Evolutionary conservation across 2,113 vertebrate genomes (phyloP).

Genomic region (Apteryx mantelli): DNA sequence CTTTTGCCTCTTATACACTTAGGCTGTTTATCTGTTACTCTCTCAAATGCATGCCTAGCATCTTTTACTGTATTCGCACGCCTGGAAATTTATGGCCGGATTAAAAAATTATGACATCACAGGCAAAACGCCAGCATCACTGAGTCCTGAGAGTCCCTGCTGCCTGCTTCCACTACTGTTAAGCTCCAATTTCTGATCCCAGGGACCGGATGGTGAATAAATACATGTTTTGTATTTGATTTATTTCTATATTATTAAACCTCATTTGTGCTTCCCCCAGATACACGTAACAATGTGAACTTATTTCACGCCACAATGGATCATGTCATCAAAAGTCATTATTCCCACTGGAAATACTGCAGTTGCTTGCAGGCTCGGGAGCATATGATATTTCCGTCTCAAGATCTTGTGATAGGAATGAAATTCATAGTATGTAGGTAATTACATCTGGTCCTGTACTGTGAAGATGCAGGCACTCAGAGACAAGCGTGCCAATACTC

Average conservation of each 20-base stretch:
- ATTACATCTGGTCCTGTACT: conserved; percentile 32
- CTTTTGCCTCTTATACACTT: background rate
- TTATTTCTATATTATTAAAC: conserved; percentile 29
- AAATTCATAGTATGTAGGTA: conserved; percentile 34
- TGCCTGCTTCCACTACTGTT: background rate
- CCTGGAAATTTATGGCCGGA: background rate
- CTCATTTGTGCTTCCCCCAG: background rate
- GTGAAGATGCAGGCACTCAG: conserved; percentile 29
- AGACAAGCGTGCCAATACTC: background rate
- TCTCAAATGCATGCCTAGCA: background rate
- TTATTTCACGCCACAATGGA: conserved; percentile 44
- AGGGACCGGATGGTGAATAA: background rate
- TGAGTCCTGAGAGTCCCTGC: background rate
- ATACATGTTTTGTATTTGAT: background rate
- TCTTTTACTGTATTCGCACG: background rate
- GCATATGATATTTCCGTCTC: background rate
- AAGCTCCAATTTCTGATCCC: background rate
- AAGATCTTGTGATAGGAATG: conserved; percentile 6
- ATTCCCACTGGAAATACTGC: background rate
- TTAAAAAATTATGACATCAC: background rate
- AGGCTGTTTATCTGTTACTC: background rate
- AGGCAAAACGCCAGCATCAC: background rate
- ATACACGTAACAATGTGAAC: background rate
- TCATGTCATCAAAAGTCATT: conserved; percentile 1
- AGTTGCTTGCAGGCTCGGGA: background rate